Evolutionary conservation across 2,888 invertebrate species (phyloP), one percentile per base, ranked within the genome.

Genomic region (Arrhopalites spinosus): DNA sequence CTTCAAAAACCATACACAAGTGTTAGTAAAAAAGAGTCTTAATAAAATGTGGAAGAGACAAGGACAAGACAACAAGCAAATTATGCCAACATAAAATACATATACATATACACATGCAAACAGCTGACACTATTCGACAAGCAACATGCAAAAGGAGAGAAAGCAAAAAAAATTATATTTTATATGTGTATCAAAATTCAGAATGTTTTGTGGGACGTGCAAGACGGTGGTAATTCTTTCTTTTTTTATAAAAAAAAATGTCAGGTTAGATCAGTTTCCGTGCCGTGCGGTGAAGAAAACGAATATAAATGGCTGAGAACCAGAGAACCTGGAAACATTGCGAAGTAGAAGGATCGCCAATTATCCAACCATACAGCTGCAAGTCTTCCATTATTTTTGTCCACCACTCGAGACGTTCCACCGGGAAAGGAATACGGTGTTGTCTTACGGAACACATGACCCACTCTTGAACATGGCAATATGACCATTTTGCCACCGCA

Each of bases 301-400:
- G 36, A 36, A 36, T 36, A 64, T n/a, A n/a, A n/a, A n/a, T n/a
- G n/a, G n/a, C n/a, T n/a, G n/a, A n/a, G n/a, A n/a, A n/a, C n/a
- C n/a, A n/a, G n/a, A n/a, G n/a, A 80, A 95, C 96, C 95, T 92
- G 96, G 96, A 90, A 96, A 96, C 89, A 96, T 95, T 89, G 93
- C 94, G 92, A 95, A 96, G 92, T 95, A 96, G 92, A 97, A 96
- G 87, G 94, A 93, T 90, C 95, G 95, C 93, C 98, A 98, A 86
- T 97, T 95, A 89, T 98, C 98, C 88, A 99, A 92, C 98, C 98
- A 99, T 84, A 98, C 98, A 87, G 97, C 96, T 82, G 96, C 98
- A 85, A 98, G 93, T 84, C 98, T 91, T 86, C 96, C 96, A 88
- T 97, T 96, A 91, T 99, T 99, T 89, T 96, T 95, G 89, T 98